These are phyloP conservation scores for Dissostichus mawsoni DNA, from an alignment of 2,113 vertebrate genomes.

Conservation along the genomic window DNA sequence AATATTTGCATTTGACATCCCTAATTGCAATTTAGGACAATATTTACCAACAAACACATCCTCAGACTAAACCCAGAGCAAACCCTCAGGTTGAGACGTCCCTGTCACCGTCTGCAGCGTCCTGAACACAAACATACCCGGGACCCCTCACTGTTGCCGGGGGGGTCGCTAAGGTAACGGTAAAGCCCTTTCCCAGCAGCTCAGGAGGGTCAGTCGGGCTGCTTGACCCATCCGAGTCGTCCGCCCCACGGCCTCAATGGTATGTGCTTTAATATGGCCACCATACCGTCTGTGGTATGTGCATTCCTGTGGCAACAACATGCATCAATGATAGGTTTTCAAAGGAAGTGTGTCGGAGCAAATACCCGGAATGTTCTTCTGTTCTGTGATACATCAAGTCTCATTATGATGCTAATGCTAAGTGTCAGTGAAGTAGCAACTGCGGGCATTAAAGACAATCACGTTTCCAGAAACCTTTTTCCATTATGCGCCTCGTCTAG, in stretches of 20 bases:
- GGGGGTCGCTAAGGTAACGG: constrained; percentile 79
- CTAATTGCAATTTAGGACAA: not conserved
- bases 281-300: constrained; percentile 61
- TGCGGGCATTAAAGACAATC: constrained; percentile 37
- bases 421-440: constrained; percentile 30
- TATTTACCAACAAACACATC: constrained; percentile 27
- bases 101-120: constrained; percentile 61
- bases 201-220: constrained; percentile 70
- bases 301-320: constrained; percentile 70
- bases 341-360: constrained; percentile 53
- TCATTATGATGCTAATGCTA: constrained; percentile 62
- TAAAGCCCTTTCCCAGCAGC: constrained; percentile 66
- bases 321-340: constrained; percentile 48
- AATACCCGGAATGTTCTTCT: constrained; percentile 54
- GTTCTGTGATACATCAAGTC: constrained; percentile 39
- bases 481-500: constrained; percentile 53
- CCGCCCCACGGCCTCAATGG: constrained; percentile 58
- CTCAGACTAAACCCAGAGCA: constrained; percentile 43
- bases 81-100: constrained; percentile 51
- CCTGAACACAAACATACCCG: constrained; percentile 79
- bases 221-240: constrained; percentile 69
- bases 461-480: constrained; percentile 65
- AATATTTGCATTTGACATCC: not conserved
- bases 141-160: constrained; percentile 77
- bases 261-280: constrained; percentile 73